Base-by-base conservation (phyloP, 2,113 vertebrate species). In the Corythornis cristatus region DNA sequence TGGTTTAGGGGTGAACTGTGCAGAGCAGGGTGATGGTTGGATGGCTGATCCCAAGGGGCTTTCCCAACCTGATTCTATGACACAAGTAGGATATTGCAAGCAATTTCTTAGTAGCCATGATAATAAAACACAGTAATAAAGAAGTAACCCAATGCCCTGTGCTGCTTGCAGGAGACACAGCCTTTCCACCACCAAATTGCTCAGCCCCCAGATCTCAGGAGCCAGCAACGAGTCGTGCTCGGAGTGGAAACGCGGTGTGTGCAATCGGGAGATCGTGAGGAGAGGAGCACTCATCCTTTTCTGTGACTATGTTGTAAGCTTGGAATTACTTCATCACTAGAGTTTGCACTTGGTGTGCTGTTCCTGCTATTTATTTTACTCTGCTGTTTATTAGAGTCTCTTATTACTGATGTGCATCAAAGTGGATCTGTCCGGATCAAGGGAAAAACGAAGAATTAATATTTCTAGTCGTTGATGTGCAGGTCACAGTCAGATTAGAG, bases 261-360 rank as follows among this genome's bases (percentile, higher is more conserved):
- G 99, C 96, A 99, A 99, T 88, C 95, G 98, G 90, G 99, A 99
- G 93, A 98, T 99, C 7, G 99, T 99, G 16, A 98, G 99, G 90
- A 97, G 98, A 94, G 99, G 99, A 51, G 98, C 99, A 0, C 98
- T 99, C 50, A 99, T 99, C 83, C 98, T 99, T 89, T 99, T 99
- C 96, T 99, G 99, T 92, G 99, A 99, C 95, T 99, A 99, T 19
- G 99, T 99, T 81, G 99, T 99, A 94, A 98, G 99, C 96, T 95
- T 74, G 48, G 28, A 78, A 65, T 84, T 65, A 37, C 15, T 74
- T 43, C 66, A 4, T n/a, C 71, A 25, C 33, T 74, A 10, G 5
- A 37, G 28, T 28, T 79, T 60, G 42, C 25, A 65, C 17, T 60
- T 77, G 18, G 84, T 35, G 48, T 64, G 46, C 68, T 88, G 42